Evolutionary conservation across 1,140 invertebrate species (phyloP).

Genomic region (Zaprionus africanus): DNA sequence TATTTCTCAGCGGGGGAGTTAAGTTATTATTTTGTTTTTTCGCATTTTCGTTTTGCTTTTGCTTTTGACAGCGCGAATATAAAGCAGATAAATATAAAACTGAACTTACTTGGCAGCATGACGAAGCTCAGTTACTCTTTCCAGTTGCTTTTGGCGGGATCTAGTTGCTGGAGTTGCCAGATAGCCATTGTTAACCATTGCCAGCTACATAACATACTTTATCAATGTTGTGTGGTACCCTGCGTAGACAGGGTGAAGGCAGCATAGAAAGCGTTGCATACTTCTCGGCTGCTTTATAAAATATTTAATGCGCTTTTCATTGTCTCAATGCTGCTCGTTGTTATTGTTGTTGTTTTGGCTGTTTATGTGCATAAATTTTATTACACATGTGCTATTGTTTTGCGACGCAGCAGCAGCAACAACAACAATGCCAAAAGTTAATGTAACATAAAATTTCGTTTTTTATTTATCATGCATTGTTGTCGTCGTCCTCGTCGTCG

Average conservation of each 20-base stretch:
- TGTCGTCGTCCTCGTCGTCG: conserved; percentile 17
- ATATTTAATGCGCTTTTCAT: conserved; percentile 78
- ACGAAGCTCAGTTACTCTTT: not conserved
- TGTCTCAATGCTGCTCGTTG: conserved; percentile 53
- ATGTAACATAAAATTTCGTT: conserved; percentile 77
- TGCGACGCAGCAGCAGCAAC: conserved; percentile 49
- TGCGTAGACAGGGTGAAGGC: not conserved
- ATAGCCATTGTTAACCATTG: too few species aligned
- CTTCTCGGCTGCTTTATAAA: conserved; percentile 70
- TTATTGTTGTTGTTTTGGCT: conserved; percentile 33
- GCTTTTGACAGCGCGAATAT: not conserved
- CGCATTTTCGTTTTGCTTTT: conserved; percentile 1
- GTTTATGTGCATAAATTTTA: conserved; percentile 78
- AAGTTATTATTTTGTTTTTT: not conserved
- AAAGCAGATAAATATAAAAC: conserved; percentile 1
- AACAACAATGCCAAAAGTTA: conserved; percentile 56
- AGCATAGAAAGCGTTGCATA: conserved; percentile 29
- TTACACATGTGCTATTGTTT: conserved; percentile 73
- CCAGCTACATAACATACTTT: not conserved
- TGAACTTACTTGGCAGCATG: not conserved
- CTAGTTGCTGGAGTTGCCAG: too few species aligned
- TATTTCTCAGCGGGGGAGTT: conserved; percentile 2
- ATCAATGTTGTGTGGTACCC: not conserved
- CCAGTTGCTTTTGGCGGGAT: too few species aligned
- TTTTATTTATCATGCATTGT: conserved; percentile 68